Base-by-base conservation (phyloP, 2,113 vertebrate genomes). In the Epinephelus lanceolatus region DNA sequence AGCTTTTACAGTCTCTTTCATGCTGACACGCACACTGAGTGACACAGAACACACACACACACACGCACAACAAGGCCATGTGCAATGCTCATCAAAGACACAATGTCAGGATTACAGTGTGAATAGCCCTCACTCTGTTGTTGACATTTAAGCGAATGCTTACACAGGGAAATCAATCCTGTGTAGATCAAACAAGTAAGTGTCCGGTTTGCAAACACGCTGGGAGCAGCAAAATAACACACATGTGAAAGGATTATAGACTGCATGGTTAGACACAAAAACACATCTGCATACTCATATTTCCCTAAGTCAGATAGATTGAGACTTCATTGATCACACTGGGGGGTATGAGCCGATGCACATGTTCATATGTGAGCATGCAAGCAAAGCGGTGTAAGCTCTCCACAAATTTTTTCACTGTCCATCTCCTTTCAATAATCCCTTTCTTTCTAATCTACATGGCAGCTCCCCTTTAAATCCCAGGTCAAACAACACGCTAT, bases 51-150 rank as follows among this genome's bases (percentile, higher is more conserved):
- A 66, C 61, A 62, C 52, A 25, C 52, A 25, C 27, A 63, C 37
- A 61, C 73, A 56, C 25, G 65, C 61, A 10, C 13, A 68, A 40
- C 27, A 15, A 47, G 42, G 63, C 60, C 72, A 19, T 62, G 71
- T 30, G 66, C 47, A 15, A 0, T 1, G 21, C n/a, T 66, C 68
- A 80, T 80, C 83, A 67, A 55, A 81, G 49, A 52, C 77, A 90
- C 85, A 90, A 87, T 88, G 78, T 80, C 56, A 45, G 91, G 83
- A 92, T 89, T 86, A 90, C 67, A 53, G 66, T 11, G 45, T 80
- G 87, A 91, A 90, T 71, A 77, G 81, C 51, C 21, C 71, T 51
- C 88, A 83, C 71, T 83, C 77, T 83, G 80, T n/a, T 85, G 84
- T 67, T 71, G 80, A 83, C 68, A 74, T 86, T 87, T 57, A 78